phyloP scores from a whole-genome alignment of 64 coral and sea anemone genomes.

The Pocillopora verrucosa region DNA sequence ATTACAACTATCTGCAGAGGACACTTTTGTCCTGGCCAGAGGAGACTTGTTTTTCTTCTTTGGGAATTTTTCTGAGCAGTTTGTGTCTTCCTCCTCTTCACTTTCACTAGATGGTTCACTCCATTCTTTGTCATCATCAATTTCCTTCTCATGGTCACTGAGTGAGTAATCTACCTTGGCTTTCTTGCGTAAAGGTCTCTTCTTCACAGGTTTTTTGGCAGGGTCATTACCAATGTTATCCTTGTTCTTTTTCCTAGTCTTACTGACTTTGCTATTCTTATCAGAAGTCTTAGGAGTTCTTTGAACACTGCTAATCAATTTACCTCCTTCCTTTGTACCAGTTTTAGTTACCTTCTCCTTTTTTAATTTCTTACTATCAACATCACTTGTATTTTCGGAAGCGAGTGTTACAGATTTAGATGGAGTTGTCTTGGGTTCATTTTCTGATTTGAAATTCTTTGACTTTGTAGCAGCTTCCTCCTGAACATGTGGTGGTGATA shows the following conservation, averaged over 20 bases:
- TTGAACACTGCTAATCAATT: not conserved
- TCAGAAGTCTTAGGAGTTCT: not conserved
- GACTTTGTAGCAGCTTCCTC: not conserved
- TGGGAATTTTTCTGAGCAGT: not conserved
- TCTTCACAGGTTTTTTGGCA: not conserved
- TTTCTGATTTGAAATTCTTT: not conserved
- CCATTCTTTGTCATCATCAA: constrained; percentile 20
- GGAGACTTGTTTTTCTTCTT: not conserved
- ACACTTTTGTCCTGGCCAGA: not conserved
- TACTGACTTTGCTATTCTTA: not conserved
- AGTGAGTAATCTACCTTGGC: constrained; percentile 46
- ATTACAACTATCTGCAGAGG: not conserved
- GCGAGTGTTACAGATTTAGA: not conserved
- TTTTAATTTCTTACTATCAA: not conserved
- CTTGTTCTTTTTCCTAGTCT: not conserved
- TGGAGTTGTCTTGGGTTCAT: not conserved
- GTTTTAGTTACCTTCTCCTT: not conserved
- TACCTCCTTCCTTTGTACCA: not conserved
- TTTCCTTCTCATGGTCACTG: not conserved
- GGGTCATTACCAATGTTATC: not conserved
- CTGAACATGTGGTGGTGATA: not conserved
- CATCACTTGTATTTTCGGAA: not conserved
- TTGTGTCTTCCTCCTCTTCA: not conserved
- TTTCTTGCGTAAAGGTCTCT: constrained; percentile 42
- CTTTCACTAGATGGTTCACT: constrained; percentile 25